Evolutionary conservation across 2,113 vertebrate genomes (phyloP).

Genomic region (Syngnathus typhle): DNA sequence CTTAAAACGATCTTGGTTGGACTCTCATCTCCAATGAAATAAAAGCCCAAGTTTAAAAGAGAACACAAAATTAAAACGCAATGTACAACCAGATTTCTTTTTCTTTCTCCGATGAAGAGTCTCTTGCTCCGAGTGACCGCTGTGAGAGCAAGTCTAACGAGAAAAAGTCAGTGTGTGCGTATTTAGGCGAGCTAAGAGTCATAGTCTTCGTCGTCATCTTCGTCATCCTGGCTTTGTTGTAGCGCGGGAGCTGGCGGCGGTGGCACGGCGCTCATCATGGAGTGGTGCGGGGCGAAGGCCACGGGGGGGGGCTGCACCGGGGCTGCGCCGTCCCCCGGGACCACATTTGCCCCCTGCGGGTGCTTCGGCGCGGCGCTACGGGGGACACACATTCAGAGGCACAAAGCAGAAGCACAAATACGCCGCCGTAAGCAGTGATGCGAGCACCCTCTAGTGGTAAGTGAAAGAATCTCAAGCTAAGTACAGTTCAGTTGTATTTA

Average conservation of each 20-base stretch:
- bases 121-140: constrained; percentile 23
- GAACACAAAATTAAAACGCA: constrained; percentile 64
- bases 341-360: constrained; percentile 52
- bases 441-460: no score
- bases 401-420: background rate
- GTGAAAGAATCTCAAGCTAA: no score
- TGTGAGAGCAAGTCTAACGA: constrained; percentile 45
- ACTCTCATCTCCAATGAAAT: constrained; percentile 65
- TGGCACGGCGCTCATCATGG: constrained; percentile 50
- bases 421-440: no score
- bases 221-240: constrained; percentile 61
- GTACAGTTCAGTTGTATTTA: background rate
- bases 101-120: constrained; percentile 37
- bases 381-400: background rate
- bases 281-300: constrained; percentile 61
- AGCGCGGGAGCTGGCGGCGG: constrained; percentile 51
- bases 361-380: constrained; percentile 56
- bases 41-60: constrained; percentile 44
- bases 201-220: constrained; percentile 82
- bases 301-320: constrained; percentile 57
- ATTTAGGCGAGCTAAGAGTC: constrained; percentile 75
- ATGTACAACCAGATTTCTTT: constrained; percentile 59
- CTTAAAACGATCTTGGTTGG: constrained; percentile 59
- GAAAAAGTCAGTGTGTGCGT: constrained; percentile 25
- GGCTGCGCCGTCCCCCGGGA: constrained; percentile 44